Base-by-base conservation (phyloP, 2,888 invertebrate species). In the Platycheirus rosarum region DNA sequence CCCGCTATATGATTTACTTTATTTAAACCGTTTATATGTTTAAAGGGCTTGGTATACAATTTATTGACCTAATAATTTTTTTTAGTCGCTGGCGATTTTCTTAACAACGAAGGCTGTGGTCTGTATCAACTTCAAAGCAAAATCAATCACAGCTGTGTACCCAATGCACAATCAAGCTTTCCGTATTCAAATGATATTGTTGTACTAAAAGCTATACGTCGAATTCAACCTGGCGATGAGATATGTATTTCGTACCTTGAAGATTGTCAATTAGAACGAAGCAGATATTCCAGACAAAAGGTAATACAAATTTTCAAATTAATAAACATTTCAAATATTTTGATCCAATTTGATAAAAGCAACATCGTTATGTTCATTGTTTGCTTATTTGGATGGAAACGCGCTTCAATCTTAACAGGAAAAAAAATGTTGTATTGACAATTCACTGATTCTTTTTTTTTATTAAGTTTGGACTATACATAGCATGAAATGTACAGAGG, bases 21-120 rank as follows among this genome's bases (percentile, higher is more conserved):
- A 23, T 23, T 23, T 23, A 23, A 23, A 4, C 23, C n/a, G n/a
- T 23, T 23, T 23, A 23, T 23, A 2, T 4, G 23, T 23, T 23
- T 6, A n/a, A n/a, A n/a, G 23, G 2, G 3, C 23, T 23, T 23
- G 3, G 23, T 4, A 23, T 23, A 4, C 23, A 23, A 23, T 2
- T 23, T 23, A 4, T 23, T 23, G 6, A 23, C 2, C 6, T 23
- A 23, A 23, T 6, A 6, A 11, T 75, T 6, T 26, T 14, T 55
- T 79, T 9, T 26, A 90, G 90, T 89, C 85, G 88, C 90, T 86
- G 91, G 91, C 73, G 93, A 94, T 80, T 98, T 98, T 90, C 91
- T 98, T 14, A 96, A 98, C 90, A 96, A 95, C 85, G 98, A 98
- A 92, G 98, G 98, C 0, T 96, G 97, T 0, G 98, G 96, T 0